Percentiles rank a stretch among this genome's conserved stretches.
phyloP scores from a whole-genome alignment of 2,888 invertebrate species.

The Harmothoe impar region DNA sequence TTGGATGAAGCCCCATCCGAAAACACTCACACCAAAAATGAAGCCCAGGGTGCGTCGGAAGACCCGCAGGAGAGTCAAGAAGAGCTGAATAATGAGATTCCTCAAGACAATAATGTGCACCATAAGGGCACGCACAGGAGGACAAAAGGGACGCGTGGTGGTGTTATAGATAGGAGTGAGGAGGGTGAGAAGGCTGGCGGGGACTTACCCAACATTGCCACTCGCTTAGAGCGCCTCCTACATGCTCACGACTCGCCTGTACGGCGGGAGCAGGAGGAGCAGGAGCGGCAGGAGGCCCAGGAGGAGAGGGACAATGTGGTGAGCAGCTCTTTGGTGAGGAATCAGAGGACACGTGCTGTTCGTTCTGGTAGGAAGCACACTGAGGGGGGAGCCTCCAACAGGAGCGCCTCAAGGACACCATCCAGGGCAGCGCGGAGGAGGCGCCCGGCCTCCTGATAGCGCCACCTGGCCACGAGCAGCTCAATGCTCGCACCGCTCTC shows the following conservation, averaged over 20 bases:
- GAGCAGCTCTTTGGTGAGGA: background rate
- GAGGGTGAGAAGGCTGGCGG: background rate
- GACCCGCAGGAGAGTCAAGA: background rate
- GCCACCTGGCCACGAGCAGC: background rate
- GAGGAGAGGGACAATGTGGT: background rate
- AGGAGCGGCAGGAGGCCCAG: background rate
- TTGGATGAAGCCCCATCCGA: too few relatives aligned
- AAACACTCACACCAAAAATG: too few relatives aligned
- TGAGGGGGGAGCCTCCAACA: background rate
- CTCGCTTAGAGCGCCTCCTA: background rate
- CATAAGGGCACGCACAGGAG: background rate
- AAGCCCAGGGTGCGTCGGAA: too few relatives aligned
- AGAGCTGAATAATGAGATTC: background rate
- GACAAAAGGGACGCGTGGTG: background rate
- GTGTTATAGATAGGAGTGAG: background rate
- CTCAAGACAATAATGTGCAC: background rate
- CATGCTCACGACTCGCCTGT: background rate
- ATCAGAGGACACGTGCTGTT: background rate
- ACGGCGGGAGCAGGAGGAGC: background rate
- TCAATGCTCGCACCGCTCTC: background rate
- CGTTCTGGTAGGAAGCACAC: background rate
- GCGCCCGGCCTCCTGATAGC: slow-evolving; percentile 28
- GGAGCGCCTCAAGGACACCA: background rate
- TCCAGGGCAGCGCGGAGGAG: background rate
- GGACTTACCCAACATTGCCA: background rate